Conservation (phyloP, 2,113 vertebrate genomes). For the Thoracochromis brauschi region DNA sequence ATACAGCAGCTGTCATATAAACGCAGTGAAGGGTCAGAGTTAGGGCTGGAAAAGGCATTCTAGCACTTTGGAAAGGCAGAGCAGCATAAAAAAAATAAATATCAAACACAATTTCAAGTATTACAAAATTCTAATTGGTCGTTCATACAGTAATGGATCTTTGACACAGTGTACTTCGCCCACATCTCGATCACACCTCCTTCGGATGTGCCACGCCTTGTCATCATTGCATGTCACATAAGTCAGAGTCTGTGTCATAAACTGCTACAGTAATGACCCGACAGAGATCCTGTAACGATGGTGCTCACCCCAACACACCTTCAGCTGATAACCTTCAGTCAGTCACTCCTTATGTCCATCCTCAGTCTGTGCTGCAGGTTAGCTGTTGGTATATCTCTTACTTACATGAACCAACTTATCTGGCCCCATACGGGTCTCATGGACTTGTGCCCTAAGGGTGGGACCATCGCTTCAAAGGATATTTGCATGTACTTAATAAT, state of each 20-base stretch:
- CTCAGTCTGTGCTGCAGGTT: not conserved
- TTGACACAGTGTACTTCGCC: conserved; percentile 3
- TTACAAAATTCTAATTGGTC: not conserved
- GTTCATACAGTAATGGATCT: not conserved
- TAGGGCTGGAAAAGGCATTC: not conserved
- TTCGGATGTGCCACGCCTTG: not conserved
- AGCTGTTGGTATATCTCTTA: not conserved
- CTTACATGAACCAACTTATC: not conserved
- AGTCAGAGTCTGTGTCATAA: not conserved
- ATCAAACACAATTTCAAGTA: not conserved
- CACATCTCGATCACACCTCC: not conserved
- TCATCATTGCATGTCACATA: not conserved
- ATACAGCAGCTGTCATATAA: not conserved
- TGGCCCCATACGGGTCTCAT: not conserved
- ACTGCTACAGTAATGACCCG: not conserved
- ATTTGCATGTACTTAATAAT: not conserved
- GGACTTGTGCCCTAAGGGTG: conserved; percentile 28
- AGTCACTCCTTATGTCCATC: not conserved
- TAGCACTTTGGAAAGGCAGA: not conserved
- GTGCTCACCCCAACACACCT: not conserved
- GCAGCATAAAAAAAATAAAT: accelerated
- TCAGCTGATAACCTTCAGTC: conserved; percentile 4
- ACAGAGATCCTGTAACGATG: not conserved
- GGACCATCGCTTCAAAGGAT: not conserved
- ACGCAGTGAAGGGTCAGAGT: not conserved